A percentile compares a stretch with the other conserved stretches of the same genome.
phyloP scores from a whole-genome alignment of 1,140 invertebrate species.

The Ceratosolen solmsi region DNA sequence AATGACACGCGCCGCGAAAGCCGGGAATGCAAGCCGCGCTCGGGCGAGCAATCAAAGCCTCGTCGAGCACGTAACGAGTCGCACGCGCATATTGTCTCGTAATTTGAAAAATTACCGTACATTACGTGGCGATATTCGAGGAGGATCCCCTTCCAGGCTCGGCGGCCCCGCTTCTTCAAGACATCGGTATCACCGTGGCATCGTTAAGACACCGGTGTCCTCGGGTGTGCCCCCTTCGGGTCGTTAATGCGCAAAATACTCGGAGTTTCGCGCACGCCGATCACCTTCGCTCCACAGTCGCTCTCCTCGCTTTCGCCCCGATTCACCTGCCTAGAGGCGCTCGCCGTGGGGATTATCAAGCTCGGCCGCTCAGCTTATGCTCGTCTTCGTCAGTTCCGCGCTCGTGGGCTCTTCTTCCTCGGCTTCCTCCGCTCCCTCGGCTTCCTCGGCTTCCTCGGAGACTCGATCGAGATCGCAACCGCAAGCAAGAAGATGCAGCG shows the following conservation, averaged over 20 bases:
- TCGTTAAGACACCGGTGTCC: not conserved
- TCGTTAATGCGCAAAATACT: slow-evolving; percentile 43
- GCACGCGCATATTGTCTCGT: not conserved
- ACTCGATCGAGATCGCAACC: not conserved
- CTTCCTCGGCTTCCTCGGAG: not conserved
- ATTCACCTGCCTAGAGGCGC: not conserved
- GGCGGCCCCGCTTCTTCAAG: not conserved
- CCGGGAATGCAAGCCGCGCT: too few relatives aligned
- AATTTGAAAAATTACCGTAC: not conserved
- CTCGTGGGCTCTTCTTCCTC: not conserved
- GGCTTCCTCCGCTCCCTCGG: not conserved
- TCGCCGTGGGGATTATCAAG: not conserved
- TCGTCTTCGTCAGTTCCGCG: not conserved
- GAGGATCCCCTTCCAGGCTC: not conserved
- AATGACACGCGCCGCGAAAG: too few relatives aligned
- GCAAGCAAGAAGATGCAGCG: slow-evolving; percentile 4
- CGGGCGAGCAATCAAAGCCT: not conserved
- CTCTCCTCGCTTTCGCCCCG: slow-evolving; percentile 3
- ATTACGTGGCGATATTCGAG: not conserved
- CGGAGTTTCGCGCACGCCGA: slow-evolving; percentile 23
- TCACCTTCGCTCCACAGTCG: slow-evolving; percentile 29
- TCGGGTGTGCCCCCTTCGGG: not conserved
- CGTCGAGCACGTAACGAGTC: not conserved
- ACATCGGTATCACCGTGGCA: slow-evolving; percentile 2
- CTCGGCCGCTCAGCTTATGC: not conserved